Percentiles rank a stretch among this genome's conserved stretches.
Evolutionary conservation across 2,888 invertebrate species (phyloP).

Genomic region (Nudaria mundana): DNA sequence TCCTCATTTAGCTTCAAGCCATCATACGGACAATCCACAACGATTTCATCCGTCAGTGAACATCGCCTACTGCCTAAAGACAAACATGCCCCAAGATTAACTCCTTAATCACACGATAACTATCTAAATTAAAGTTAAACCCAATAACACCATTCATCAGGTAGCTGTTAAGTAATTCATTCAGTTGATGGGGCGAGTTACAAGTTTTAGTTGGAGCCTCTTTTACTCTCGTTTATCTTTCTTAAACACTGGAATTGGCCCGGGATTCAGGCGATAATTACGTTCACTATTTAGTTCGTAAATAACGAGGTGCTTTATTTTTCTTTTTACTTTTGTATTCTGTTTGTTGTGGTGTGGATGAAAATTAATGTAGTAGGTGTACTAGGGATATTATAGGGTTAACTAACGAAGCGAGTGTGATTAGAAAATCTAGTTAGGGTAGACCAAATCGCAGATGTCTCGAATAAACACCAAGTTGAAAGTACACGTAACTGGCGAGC

Average conservation of each 20-base stretch:
- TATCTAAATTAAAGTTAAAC: slow-evolving; percentile 43
- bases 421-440: too few relatives aligned
- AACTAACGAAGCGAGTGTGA: too few relatives aligned
- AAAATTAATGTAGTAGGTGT: neutral
- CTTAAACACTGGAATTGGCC: slow-evolving; percentile 77
- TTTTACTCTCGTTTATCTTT: slow-evolving; percentile 76
- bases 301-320: slow-evolving; percentile 53
- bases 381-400: too few relatives aligned
- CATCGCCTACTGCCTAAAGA: slow-evolving; percentile 12
- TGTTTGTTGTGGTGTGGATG: slow-evolving; percentile 13
- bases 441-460: too few relatives aligned
- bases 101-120: slow-evolving; percentile 30
- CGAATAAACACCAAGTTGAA: too few relatives aligned
- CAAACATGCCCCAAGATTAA: slow-evolving; percentile 25
- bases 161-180: slow-evolving; percentile 51
- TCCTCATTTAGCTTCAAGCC: too few relatives aligned
- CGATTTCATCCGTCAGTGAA: neutral
- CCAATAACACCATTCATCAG: slow-evolving; percentile 44
- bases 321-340: slow-evolving; percentile 40
- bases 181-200: slow-evolving; percentile 54
- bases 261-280: slow-evolving; percentile 74
- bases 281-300: slow-evolving; percentile 66
- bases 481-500: too few relatives aligned
- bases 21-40: neutral
- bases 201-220: slow-evolving; percentile 65